Base-by-base conservation (phyloP, 2,113 vertebrate species). In the Genyomyrus donnyi region DNA sequence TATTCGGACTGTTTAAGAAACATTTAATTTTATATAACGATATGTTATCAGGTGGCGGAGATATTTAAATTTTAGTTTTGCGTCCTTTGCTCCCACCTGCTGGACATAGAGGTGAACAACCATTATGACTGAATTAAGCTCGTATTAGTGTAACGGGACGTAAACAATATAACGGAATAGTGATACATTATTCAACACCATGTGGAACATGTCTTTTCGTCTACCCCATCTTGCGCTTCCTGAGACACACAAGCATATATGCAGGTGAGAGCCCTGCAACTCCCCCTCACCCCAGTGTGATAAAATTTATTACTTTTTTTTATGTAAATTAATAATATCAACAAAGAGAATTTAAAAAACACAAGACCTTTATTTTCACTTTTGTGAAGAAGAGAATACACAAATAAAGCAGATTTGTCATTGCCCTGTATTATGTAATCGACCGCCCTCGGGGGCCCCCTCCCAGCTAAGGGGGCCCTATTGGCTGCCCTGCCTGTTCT, bases 51-150 rank as follows among this genome's bases (percentile, higher is more conserved):
- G 62, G 1, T 31, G 5, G 74, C 74, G 35, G 35, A 8, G 35
- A 19, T 42, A 17, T 77, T 80, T 7, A 42, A 21, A 42, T 42
- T 77, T 80, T 42, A 42, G 35, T 80, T 80, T 42, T 39, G 74
- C 17, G 74, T 80, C 74, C 74, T 80, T 80, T 80, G 74, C 74
- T 80, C 13, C 74, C 74, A 80, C 35, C 74, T 80, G 74, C 74
- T 80, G 74, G 74, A 80, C 74, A 42, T 80, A 80, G 17, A 80
- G 3, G 4, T 80, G 35, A 70, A 39, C 74, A 19, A 80, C 74
- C 27, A 80, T 19, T 77, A 39, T 7, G 3, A 39, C 35, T 80
- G 17, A 80, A 80, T 35, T 39, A 35, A 8, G 13, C 42, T 80
- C 15, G 17, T 80, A 42, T 19, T 19, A 39, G 39, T 39, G 15